A percentile compares a stretch with the other conserved stretches of the same genome.
Conservation (phyloP, 1,140 invertebrate species). For the Lanistes nyassanus region DNA sequence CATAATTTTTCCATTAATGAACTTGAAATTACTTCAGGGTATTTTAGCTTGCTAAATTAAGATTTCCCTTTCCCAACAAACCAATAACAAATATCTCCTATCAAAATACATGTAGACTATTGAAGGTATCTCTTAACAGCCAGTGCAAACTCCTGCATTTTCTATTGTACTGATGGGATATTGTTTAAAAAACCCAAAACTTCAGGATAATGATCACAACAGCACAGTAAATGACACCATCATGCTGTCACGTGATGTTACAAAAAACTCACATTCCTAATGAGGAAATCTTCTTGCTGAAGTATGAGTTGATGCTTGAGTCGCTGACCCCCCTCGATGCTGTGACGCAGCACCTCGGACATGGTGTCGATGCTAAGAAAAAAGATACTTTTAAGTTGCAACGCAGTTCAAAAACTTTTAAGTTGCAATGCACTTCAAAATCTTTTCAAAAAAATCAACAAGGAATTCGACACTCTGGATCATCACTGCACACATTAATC, state of each 20-base stretch:
- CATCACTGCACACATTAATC: too few species aligned
- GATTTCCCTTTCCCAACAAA: background rate
- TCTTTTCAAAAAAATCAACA: background rate
- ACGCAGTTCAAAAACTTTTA: background rate
- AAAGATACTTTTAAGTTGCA: constrained; percentile 16
- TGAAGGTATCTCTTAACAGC: background rate
- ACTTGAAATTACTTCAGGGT: background rate
- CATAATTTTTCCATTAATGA: background rate
- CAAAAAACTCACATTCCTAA: constrained; percentile 40
- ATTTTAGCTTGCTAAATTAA: too few species aligned
- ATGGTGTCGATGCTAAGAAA: constrained; percentile 63
- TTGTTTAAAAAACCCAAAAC: background rate
- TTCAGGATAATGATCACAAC: background rate
- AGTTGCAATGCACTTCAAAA: background rate
- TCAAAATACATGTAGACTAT: background rate
- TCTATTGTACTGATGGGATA: background rate
- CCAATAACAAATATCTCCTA: background rate
- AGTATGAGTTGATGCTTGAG: constrained; percentile 60
- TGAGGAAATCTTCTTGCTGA: constrained; percentile 62
- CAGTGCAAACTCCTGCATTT: too few species aligned
- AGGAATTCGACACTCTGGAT: background rate
- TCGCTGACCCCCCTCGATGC: constrained; percentile 57
- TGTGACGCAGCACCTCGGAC: constrained; percentile 60
- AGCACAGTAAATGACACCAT: background rate
- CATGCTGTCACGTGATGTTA: background rate